phyloP scores from a whole-genome alignment of 1,140 invertebrate genomes.

The Drosophila murphyi region DNA sequence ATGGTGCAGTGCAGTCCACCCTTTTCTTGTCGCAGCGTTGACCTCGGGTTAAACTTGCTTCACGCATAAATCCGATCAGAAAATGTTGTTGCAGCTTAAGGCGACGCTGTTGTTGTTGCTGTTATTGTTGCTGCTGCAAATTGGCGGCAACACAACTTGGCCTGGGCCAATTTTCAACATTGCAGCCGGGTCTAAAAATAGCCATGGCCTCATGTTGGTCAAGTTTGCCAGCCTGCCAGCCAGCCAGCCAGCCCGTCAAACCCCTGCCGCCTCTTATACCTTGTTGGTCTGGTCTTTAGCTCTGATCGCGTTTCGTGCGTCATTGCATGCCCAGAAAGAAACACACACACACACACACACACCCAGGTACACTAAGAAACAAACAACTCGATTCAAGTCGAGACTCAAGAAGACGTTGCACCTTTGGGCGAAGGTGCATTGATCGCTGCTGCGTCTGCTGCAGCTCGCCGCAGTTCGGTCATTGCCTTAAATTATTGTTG shows the following conservation, averaged over 20 bases:
- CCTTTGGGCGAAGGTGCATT: constrained; percentile 77
- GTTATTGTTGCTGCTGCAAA: constrained; percentile 1
- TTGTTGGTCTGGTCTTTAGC: constrained; percentile 17
- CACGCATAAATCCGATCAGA: constrained; percentile 75
- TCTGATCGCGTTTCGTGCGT: constrained; percentile 78
- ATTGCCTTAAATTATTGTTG: constrained; percentile 48
- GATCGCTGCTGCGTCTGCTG: constrained; percentile 47
- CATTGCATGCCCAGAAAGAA: constrained; percentile 69
- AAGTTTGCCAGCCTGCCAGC: constrained; percentile 48
- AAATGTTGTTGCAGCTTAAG: background rate
- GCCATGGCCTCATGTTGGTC: constrained; percentile 72
- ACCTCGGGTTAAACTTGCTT: constrained; percentile 51
- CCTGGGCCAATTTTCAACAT: constrained; percentile 49
- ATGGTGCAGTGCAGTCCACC: constrained; percentile 34
- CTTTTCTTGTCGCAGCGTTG: constrained; percentile 57
- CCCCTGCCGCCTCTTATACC: constrained; percentile 1
- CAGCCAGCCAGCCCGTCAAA: background rate
- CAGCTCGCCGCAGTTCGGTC: constrained; percentile 24
- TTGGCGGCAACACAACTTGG: constrained; percentile 30
- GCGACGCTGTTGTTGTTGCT: background rate
- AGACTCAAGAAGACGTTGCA: constrained; percentile 68
- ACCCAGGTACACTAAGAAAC: constrained; percentile 32
- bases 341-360: constrained; percentile 27
- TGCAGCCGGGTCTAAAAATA: constrained; percentile 69
- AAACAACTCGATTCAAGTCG: constrained; percentile 27